Conservation (phyloP, 2,888 invertebrate genomes). For the Acanthoscelides obtectus region DNA sequence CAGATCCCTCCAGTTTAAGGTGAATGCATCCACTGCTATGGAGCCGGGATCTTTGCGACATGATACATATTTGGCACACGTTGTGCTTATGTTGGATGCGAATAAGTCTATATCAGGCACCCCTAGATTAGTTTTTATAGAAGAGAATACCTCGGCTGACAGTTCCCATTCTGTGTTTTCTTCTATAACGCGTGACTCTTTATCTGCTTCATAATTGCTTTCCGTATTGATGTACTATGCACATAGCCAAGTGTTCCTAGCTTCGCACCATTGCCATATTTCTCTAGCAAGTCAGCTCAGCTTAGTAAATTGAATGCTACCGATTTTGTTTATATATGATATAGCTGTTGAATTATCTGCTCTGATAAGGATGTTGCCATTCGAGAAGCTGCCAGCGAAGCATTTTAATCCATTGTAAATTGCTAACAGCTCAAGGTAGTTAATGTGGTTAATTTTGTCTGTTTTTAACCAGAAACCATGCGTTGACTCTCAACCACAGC, state of each 20-base stretch:
- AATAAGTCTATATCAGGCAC: conserved; percentile 17
- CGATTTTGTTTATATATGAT: conserved; percentile 19
- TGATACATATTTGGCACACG: conserved; percentile 17
- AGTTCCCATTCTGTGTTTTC: conserved; percentile 18
- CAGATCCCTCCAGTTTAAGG: conserved; percentile 11
- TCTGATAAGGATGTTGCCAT: conserved; percentile 13
- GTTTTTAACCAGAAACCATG: conserved; percentile 22
- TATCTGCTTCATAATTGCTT: conserved; percentile 14
- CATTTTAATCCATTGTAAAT: conserved; percentile 13
- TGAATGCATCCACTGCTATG: conserved; percentile 17
- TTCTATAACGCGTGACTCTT: conserved; percentile 7
- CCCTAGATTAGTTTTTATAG: conserved; percentile 8
- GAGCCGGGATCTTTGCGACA: conserved; percentile 16
- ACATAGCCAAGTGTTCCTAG: conserved; percentile 16
- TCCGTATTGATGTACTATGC: conserved; percentile 14
- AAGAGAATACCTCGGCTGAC: conserved; percentile 3
- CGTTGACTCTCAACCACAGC: conserved; percentile 9
- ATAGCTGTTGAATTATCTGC: conserved; percentile 20
- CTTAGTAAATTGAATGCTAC: conserved; percentile 10
- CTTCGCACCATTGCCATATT: conserved; percentile 20
- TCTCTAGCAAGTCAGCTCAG: conserved; percentile 9
- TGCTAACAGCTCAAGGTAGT: conserved; percentile 14
- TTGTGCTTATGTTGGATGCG: conserved; percentile 14
- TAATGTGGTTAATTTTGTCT: conserved; percentile 20
- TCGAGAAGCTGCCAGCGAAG: conserved; percentile 13